These are phyloP conservation scores for Thalassophryne amazonica DNA, from an alignment of 2,797 vertebrate species.

Conservation along the genomic window DNA sequence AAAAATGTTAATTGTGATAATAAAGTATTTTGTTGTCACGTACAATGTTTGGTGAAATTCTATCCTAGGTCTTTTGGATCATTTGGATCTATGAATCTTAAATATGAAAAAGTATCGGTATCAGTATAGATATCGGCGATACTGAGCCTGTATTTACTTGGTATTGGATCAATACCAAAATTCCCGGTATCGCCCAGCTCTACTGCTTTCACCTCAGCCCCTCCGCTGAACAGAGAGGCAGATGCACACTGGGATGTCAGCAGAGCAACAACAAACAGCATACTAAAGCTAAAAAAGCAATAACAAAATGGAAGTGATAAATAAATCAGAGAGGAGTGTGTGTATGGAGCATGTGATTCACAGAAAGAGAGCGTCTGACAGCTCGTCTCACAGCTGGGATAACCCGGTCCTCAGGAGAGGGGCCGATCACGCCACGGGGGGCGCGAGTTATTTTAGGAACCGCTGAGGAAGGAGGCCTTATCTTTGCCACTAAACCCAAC, in stretches of 20 bases:
- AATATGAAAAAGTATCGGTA: too few relatives aligned
- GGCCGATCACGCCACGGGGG: conserved; percentile 42
- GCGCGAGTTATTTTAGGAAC: conserved; percentile 52
- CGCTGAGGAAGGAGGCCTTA: conserved; percentile 36
- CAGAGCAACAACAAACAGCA: background rate
- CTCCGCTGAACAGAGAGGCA: too few relatives aligned
- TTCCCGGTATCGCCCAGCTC: too few relatives aligned
- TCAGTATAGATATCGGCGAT: too few relatives aligned
- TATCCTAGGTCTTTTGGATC: too few relatives aligned
- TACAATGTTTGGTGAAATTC: too few relatives aligned
- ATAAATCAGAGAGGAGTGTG: background rate
- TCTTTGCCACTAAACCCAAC: conserved; percentile 12
- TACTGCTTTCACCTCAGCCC: too few relatives aligned
- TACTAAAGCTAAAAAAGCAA: background rate
- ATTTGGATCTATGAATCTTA: too few relatives aligned
- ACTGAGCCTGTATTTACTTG: too few relatives aligned
- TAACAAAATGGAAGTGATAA: background rate
- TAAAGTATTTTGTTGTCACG: too few relatives aligned
- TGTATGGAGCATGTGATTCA: conserved; percentile 10
- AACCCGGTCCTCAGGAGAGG: conserved; percentile 35
- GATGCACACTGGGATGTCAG: background rate
- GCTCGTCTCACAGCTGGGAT: conserved; percentile 59
- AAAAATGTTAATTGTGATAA: too few relatives aligned
- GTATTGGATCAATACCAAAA: too few relatives aligned
- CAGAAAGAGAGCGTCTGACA: conserved; percentile 23